Evolutionary conservation across 2,113 vertebrate genomes (phyloP), one percentile per base, ranked within the genome.

Genomic region (Saguinus midas): DNA sequence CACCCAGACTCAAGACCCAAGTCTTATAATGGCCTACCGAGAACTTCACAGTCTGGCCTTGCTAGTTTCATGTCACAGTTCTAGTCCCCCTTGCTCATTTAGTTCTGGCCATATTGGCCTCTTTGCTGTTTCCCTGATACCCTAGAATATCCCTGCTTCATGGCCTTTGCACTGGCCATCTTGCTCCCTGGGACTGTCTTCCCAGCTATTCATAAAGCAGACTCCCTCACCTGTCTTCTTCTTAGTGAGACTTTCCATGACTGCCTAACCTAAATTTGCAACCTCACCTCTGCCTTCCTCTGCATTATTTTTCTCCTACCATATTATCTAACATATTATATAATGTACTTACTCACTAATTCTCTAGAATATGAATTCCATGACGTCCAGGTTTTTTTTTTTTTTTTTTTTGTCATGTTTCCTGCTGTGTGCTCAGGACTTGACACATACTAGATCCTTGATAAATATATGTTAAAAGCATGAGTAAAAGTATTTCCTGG

Each of bases 391-490:
- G 43, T 43, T 43, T 64, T 27, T 58, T 0, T 0, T 43, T 64
- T 27, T 58, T 0, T 0, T 16, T 88, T 80, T 73, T 90, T n/a
- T 55, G 20, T 68, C 52, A 73, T 83, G 18, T 89, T 95, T 97
- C 45, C 21, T 94, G 66, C n/a, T 90, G 6, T 76, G 76, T 37
- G 17, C 52, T 29, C 25, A 55, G 11, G 23, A 43, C 35, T 32
- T 85, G 32, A 64, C 43, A 92, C 48, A 50, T 43, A 72, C 25
- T 57, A 89, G 80, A 87, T 78, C 29, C 40, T 88, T 81, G 32
- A 55, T 89, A 91, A 78, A 78, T 64, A 85, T 76, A 91, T 25
- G 70, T 61, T 91, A 88, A 90, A 96, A 87, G 50, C 94, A 79
- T 75, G 23, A 90, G 75, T 50, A 70, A 79, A 96, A 90, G 40